These are phyloP conservation scores for Catocala nupta DNA, from an alignment of 2,888 invertebrate genomes.

Conservation along the genomic window DNA sequence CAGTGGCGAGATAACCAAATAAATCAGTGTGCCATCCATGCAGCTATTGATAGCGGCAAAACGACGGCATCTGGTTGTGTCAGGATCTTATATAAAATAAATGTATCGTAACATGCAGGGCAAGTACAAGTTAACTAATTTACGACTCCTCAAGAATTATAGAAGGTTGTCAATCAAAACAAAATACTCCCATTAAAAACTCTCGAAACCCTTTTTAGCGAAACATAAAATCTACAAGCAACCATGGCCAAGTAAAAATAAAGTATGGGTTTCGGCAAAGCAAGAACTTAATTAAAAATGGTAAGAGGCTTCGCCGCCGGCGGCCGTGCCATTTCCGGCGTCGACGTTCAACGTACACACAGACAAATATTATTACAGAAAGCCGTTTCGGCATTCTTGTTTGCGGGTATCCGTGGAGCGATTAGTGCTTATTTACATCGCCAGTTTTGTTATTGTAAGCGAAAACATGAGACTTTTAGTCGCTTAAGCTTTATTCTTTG, in stretches of 20 bases:
- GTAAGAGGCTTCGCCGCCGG: conserved; percentile 33
- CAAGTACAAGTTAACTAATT: no score
- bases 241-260: conserved; percentile 14
- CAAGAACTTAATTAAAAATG: conserved; percentile 51
- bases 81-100: no score
- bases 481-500: conserved; percentile 4
- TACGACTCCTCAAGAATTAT: background rate
- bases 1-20: no score
- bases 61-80: no score
- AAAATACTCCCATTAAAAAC: background rate
- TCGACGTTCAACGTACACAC: conserved; percentile 22
- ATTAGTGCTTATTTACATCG: conserved; percentile 37
- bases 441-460: conserved; percentile 8
- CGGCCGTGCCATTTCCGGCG: conserved; percentile 44
- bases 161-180: background rate
- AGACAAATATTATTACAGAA: conserved; percentile 43
- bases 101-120: no score
- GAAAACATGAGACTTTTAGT: background rate
- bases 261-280: conserved; percentile 31
- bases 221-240: conserved; percentile 17
- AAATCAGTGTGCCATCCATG: no score
- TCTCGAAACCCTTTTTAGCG: conserved; percentile 2
- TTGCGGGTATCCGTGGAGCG: conserved; percentile 32
- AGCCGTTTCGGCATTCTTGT: conserved; percentile 32
- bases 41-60: no score